Conservation (phyloP, 23 tunicate species). For the Styela clava region DNA sequence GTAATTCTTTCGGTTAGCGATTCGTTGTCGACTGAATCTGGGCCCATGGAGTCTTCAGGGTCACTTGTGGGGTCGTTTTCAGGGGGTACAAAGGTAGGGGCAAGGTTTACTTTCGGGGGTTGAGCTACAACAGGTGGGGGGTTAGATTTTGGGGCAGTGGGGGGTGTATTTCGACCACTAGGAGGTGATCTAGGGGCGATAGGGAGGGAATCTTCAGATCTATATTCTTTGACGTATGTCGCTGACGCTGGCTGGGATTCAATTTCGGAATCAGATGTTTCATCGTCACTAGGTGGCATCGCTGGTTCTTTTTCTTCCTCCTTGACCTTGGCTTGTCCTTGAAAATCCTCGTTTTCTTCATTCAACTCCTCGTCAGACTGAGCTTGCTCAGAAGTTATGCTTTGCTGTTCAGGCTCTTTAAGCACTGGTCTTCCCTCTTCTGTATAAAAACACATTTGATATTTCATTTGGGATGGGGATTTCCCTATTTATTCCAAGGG, state of each 20-base stretch:
- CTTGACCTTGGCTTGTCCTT: too few species aligned
- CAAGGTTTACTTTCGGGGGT: not conserved
- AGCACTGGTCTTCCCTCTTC: too few species aligned
- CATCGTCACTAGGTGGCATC: not conserved
- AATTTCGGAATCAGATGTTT: not conserved
- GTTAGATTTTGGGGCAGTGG: not conserved
- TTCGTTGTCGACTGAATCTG: not conserved
- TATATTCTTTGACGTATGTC: not conserved
- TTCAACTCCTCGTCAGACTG: not conserved
- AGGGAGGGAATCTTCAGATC: not conserved
- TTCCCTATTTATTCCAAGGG: too few species aligned
- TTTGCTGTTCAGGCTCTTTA: too few species aligned
- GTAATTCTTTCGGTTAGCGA: slow-evolving; percentile 10
- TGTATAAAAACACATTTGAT: too few species aligned
- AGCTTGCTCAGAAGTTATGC: not conserved
- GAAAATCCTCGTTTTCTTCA: not conserved
- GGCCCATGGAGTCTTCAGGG: not conserved
- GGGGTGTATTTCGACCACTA: not conserved
- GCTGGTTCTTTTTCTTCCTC: not conserved
- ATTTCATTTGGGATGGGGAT: too few species aligned
- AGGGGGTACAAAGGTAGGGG: not conserved
- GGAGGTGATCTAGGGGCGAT: not conserved
- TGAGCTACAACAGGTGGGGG: not conserved
- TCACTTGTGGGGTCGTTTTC: not conserved
- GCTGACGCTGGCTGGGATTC: not conserved